Evolutionary conservation across 1,140 invertebrate genomes (phyloP).

Genomic region (Leucophenga varia): DNA sequence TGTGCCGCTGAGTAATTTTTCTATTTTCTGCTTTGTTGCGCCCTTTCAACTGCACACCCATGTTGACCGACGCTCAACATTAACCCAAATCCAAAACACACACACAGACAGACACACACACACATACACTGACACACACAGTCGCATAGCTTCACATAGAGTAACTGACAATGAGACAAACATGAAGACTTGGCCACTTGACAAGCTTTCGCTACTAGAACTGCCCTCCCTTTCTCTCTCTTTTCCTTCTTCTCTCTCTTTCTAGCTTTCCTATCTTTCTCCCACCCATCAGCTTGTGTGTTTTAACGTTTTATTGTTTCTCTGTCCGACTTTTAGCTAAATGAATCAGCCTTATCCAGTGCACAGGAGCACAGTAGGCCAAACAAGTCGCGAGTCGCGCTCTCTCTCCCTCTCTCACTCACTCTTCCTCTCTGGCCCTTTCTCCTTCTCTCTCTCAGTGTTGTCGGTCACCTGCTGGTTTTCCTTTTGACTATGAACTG

Average conservation of each 20-base stretch:
- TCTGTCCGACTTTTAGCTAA: conserved; percentile 36
- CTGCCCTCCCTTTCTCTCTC: too few species aligned
- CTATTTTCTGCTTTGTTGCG: conserved; percentile 51
- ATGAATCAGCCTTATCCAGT: conserved; percentile 33
- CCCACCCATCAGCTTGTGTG: conserved; percentile 13
- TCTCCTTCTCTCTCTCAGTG: conserved; percentile 4
- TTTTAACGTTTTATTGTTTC: conserved; percentile 26
- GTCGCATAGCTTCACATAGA: background rate
- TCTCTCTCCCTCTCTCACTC: conserved; percentile 3
- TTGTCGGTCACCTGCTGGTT: conserved; percentile 34
- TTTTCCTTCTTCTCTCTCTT: background rate
- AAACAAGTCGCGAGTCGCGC: conserved; percentile 9
- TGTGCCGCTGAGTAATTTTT: conserved; percentile 45
- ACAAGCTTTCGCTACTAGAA: conserved; percentile 10
- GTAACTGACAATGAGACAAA: too few species aligned
- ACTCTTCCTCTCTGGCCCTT: conserved; percentile 11
- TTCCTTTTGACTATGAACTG: conserved; percentile 14
- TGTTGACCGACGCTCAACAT: conserved; percentile 48
- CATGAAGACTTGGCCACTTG: conserved; percentile 20
- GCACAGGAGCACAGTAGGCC: conserved; percentile 11
- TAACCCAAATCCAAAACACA: conserved; percentile 43
- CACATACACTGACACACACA: conserved; percentile 3
- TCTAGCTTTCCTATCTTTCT: background rate
- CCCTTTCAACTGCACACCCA: conserved; percentile 46
- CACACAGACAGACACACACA: conserved; percentile 18